phyloP scores from a whole-genome alignment of 2,113 vertebrate genomes.

The Callopanchax toddi region DNA sequence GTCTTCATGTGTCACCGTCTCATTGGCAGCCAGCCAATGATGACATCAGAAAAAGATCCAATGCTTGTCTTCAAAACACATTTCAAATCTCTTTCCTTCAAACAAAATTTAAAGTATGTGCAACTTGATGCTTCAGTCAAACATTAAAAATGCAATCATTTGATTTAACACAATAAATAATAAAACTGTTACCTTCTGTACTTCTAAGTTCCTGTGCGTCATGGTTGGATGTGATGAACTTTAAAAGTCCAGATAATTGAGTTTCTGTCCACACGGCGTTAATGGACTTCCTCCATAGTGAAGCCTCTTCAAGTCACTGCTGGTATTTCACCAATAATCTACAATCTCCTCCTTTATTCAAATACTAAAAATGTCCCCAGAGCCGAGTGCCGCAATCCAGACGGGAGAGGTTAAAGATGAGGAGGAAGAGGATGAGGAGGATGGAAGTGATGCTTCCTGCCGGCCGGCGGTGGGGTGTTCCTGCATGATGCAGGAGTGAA shows the following conservation, averaged over 20 bases:
- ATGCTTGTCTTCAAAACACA: no score
- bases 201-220: conserved; percentile 67
- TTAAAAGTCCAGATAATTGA: conserved; percentile 37
- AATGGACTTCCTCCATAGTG: conserved; percentile 36
- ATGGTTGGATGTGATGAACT: conserved; percentile 44
- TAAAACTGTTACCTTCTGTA: conserved; percentile 55
- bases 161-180: background rate
- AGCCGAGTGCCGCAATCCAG: background rate
- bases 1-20: no score
- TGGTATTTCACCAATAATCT: conserved; percentile 12
- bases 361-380: conserved; percentile 6
- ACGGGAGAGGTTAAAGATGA: conserved; percentile 7
- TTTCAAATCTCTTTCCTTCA: no score
- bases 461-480: conserved; percentile 18
- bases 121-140: background rate
- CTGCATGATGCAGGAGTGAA: conserved; percentile 58
- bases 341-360: conserved; percentile 10
- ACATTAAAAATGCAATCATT: background rate
- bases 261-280: conserved; percentile 1
- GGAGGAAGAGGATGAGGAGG: conserved; percentile 21
- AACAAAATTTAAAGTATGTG: no score
- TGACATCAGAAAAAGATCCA: no score
- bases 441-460: conserved; percentile 46
- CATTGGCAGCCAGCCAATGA: no score
- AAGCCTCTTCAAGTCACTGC: conserved; percentile 18